Evolutionary conservation across 2,888 invertebrate species (phyloP), one percentile per base, ranked within the genome.

Genomic region (Doris montereyensis): DNA sequence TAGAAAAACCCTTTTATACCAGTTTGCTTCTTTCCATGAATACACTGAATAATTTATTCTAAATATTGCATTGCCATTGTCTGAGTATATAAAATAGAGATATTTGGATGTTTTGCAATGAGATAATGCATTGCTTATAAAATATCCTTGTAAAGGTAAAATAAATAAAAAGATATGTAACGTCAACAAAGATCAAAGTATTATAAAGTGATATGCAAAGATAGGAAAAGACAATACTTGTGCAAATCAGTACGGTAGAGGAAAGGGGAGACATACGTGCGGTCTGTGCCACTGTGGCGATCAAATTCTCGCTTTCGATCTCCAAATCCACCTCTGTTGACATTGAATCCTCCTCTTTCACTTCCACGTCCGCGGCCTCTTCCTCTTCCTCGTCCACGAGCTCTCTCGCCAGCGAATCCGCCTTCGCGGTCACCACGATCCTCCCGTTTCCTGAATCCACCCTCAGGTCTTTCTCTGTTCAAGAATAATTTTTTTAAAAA

Each of bases 201-300:
- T 2, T 5, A 71, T n/a, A 34, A 17, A 3, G 26, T 2, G 34
- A 21, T n/a, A 60, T 17, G 21, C 24, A 72, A 70, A 68, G 24
- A 41, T 1, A 74, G n/a, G 41, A 52, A n/a, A 60, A 84, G 83
- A 93, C n/a, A n/a, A n/a, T n/a, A n/a, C n/a, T n/a, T n/a, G n/a
- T n/a, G n/a, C n/a, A n/a, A n/a, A n/a, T n/a, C n/a, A n/a, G n/a
- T n/a, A n/a, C n/a, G n/a, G n/a, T n/a, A n/a, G n/a, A n/a, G n/a
- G n/a, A n/a, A n/a, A n/a, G n/a, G n/a, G n/a, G n/a, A n/a, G n/a
- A n/a, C 93, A 91, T 92, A 95, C 95, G 97, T 97, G 93, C 96
- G 97, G 92, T 97, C 97, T 81, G 97, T 97, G 86, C 97, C 97
- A 88, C 97, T 97, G 92, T 97, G 96, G 86, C 97, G 94, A 92